These are phyloP conservation scores for Cloeon dipterum DNA, from an alignment of 2,888 invertebrate genomes.

Conservation along the genomic window DNA sequence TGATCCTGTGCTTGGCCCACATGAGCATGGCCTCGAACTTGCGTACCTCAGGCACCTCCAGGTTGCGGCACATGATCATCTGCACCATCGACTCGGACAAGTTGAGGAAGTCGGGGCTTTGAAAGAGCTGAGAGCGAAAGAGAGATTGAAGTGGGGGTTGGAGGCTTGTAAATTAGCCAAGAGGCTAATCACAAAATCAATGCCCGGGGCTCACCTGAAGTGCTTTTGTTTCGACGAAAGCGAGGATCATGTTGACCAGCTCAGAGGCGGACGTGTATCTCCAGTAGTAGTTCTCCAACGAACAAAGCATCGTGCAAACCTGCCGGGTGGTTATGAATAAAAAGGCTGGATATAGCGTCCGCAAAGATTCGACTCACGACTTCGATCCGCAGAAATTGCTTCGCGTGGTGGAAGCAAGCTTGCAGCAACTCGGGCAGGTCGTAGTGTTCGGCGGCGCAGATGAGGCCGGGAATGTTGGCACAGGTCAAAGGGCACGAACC, in stretches of 20 bases:
- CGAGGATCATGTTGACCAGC: slow-evolving; percentile 80
- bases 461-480: slow-evolving; percentile 75
- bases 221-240: slow-evolving; percentile 71
- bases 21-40: slow-evolving; percentile 85
- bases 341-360: no score
- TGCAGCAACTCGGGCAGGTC: slow-evolving; percentile 78
- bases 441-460: slow-evolving; percentile 86
- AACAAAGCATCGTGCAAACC: slow-evolving; percentile 81
- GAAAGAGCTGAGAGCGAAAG: slow-evolving; percentile 31
- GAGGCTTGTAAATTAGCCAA: background rate
- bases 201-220: slow-evolving; percentile 29
- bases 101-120: slow-evolving; percentile 59
- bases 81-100: slow-evolving; percentile 88
- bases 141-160: background rate
- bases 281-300: slow-evolving; percentile 87
- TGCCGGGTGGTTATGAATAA: slow-evolving; percentile 13
- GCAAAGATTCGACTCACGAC: no score
- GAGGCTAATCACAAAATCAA: no score
- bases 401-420: slow-evolving; percentile 88
- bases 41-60: slow-evolving; percentile 68
- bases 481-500: slow-evolving; percentile 82
- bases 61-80: slow-evolving; percentile 78
- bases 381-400: slow-evolving; percentile 78
- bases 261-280: slow-evolving; percentile 84
- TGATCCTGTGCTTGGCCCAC: slow-evolving; percentile 70